Evolutionary conservation across 2,113 vertebrate genomes (phyloP).

Genomic region (Nipponia nippon): DNA sequence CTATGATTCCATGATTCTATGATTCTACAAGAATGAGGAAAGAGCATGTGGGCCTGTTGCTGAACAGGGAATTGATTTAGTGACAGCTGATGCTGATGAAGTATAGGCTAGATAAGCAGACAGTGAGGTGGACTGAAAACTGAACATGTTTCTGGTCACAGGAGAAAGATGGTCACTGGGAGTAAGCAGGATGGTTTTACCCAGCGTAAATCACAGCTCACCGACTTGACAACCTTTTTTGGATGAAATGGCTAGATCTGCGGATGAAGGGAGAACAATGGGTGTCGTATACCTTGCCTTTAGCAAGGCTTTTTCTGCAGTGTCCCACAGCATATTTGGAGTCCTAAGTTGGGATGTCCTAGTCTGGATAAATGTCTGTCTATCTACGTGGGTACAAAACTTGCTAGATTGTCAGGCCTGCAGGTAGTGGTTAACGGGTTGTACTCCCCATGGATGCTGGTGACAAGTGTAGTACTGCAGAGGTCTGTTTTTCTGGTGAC

Average conservation of each 20-base stretch:
- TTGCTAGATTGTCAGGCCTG: background rate
- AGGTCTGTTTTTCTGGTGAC: background rate
- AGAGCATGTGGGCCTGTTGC: background rate
- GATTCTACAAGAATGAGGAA: background rate
- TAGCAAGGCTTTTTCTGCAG: background rate
- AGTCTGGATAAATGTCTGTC: background rate
- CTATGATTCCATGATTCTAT: no score
- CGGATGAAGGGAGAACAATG: background rate
- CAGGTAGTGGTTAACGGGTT: background rate
- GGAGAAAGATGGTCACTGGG: background rate
- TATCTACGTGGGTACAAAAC: background rate
- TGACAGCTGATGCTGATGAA: background rate
- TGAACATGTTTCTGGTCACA: background rate
- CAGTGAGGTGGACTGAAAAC: background rate
- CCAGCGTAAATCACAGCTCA: background rate
- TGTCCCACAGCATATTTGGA: background rate
- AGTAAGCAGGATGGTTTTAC: background rate
- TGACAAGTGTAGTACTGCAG: background rate
- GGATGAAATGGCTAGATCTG: background rate
- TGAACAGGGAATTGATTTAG: background rate
- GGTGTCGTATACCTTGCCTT: background rate
- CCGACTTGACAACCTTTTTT: background rate
- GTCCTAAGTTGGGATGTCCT: background rate
- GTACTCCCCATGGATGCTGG: background rate
- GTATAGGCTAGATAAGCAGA: background rate